These are phyloP conservation scores for Paracyclopina nana DNA, from an alignment of 1,140 invertebrate genomes.

Conservation along the genomic window DNA sequence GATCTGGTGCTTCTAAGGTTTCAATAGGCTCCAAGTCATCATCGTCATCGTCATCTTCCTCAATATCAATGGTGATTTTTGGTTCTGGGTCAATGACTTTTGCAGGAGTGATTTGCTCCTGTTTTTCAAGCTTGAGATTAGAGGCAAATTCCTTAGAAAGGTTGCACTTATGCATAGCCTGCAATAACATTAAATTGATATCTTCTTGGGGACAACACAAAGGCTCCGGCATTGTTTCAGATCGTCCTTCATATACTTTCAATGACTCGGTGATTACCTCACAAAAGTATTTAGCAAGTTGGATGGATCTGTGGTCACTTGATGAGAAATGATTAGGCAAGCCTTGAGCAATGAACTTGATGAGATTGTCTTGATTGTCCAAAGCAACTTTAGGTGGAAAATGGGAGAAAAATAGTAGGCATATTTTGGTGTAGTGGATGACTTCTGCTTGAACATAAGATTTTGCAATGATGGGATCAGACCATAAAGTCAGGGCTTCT, in stretches of 20 bases:
- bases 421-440: neutral
- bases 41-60: neutral
- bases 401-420: conserved; percentile 1
- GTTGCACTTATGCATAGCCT: too few species aligned
- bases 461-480: conserved; percentile 11
- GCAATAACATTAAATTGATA: too few species aligned
- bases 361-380: neutral
- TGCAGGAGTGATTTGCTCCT: too few species aligned
- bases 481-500: neutral
- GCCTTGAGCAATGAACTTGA: neutral
- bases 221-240: neutral
- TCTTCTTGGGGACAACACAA: too few species aligned
- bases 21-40: conserved; percentile 11
- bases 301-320: neutral
- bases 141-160: too few species aligned
- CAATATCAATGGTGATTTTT: neutral
- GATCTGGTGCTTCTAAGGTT: neutral
- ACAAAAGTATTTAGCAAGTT: conserved; percentile 6
- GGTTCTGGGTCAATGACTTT: neutral
- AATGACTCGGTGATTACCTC: neutral
- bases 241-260: neutral
- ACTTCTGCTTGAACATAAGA: neutral
- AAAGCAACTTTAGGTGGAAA: neutral
- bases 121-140: too few species aligned
- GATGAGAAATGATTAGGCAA: conserved; percentile 6